phyloP scores from a whole-genome alignment of 2,888 invertebrate species.

The Melanargia galathea region DNA sequence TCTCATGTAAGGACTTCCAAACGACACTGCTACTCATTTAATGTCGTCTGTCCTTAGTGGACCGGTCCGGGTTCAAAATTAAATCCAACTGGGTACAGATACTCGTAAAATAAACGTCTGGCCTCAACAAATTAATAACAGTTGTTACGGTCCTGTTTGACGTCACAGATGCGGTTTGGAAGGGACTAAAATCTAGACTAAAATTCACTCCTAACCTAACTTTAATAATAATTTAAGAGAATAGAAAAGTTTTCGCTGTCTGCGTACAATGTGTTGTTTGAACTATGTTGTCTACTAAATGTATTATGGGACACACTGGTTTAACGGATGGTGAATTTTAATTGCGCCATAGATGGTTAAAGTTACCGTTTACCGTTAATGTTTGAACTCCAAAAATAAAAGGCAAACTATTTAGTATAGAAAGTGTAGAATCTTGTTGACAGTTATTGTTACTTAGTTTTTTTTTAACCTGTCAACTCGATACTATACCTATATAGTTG shows the following conservation, averaged over 20 bases:
- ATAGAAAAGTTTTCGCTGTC: slow-evolving; percentile 37
- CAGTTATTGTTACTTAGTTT: no score
- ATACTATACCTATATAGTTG: no score
- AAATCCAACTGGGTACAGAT: not conserved
- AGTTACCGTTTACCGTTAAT: no score
- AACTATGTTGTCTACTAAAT: slow-evolving; percentile 36
- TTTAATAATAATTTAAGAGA: slow-evolving; percentile 42
- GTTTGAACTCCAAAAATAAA: no score
- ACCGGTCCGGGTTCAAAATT: not conserved
- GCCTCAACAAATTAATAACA: slow-evolving; percentile 14
- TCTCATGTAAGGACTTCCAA: no score
- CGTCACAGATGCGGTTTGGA: slow-evolving; percentile 22
- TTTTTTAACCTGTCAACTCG: no score
- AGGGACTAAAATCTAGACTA: slow-evolving; percentile 29
- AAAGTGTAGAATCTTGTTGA: no score
- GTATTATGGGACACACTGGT: slow-evolving; percentile 29
- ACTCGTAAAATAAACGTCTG: slow-evolving; percentile 15
- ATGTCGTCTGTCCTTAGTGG: not conserved
- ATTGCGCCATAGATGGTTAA: no score
- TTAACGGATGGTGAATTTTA: not conserved
- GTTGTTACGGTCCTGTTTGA: slow-evolving; percentile 17
- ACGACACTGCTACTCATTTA: no score
- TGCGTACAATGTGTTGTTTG: slow-evolving; percentile 34
- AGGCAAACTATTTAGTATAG: no score
- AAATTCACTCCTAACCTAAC: slow-evolving; percentile 36